Base-by-base conservation (phyloP, 2,797 vertebrate species). In the Hyperoplus immaculatus region DNA sequence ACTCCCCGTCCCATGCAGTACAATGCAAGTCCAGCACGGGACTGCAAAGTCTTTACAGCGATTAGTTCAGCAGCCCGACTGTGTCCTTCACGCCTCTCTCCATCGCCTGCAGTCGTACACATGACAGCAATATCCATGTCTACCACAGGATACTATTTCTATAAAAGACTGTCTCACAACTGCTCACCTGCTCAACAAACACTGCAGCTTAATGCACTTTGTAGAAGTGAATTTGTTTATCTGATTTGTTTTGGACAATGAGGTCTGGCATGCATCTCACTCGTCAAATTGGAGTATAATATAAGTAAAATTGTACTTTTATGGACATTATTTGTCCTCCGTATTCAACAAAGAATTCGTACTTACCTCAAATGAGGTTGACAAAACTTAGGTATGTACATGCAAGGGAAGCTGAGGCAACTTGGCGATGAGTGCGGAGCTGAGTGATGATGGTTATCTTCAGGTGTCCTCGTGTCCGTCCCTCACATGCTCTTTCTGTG, bases 281-380 rank as follows among this genome's bases (percentile, higher is more conserved):
- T 1, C 36, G 6, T 8, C 18, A 43, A 3, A 57, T 9, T 16
- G 13, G 15, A 4, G 2, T 36, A 16, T 7, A 55, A 63, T 12
- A 49, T 16, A 49, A 29, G 29, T 29, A 29, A 29, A 29, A 29
- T 29, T 29, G 29, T 29, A 29, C 38, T 36, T 39, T 53, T 7
- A 61, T 14, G 0, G 9, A 69, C 43, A 71, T 36, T 2, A 58
- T 64, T 74, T 47, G 9, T 45, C 16, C 15, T 60, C 39, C 41
- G 29, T 41, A 67, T 47, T 45, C 6, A 77, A 45, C 16, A 82
- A 59, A 29, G 47, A 76, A 77, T 43, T 57, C 11, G 70, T 75
- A 90, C 93, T 90, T 80, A 94, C 93, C 93, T 42, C 46, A 49
- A 66, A 50, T 41, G 21, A 61, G 0, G 15, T 8, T 75, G 72